Conservation (phyloP, 2,797 vertebrate genomes). For the Dallia pectoralis region DNA sequence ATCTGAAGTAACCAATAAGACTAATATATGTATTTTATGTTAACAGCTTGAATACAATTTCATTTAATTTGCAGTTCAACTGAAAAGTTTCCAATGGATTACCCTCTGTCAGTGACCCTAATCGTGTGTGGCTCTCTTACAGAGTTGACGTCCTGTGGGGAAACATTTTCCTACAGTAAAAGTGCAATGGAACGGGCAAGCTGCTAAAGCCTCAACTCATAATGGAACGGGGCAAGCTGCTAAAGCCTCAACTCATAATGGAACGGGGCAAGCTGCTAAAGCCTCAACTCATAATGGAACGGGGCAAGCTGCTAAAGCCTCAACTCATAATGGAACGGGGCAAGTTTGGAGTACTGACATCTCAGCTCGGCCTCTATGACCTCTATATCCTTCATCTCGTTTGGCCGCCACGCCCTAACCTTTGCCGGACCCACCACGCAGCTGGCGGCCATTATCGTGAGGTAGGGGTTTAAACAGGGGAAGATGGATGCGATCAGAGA, state of each 20-base stretch:
- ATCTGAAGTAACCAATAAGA: too few species aligned
- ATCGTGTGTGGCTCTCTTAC: constrained; percentile 6
- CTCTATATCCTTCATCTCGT: constrained; percentile 58
- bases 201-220: constrained; percentile 16
- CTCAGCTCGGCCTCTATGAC: constrained; percentile 61
- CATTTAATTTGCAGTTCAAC: too few species aligned
- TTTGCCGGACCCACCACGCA: constrained; percentile 63
- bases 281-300: constrained; percentile 55
- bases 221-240: constrained; percentile 65
- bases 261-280: too few species aligned
- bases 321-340: constrained; percentile 60
- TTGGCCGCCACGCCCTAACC: constrained; percentile 51
- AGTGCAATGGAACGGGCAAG: constrained; percentile 16
- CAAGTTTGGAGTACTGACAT: constrained; percentile 69
- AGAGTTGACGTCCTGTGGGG: constrained; percentile 36
- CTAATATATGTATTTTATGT: too few species aligned
- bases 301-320: too few species aligned
- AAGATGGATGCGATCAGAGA: constrained; percentile 70
- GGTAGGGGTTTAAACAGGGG: constrained; percentile 63
- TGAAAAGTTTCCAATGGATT: too few species aligned
- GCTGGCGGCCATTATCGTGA: constrained; percentile 68
- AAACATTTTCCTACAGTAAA: constrained; percentile 54
- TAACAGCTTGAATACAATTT: too few species aligned
- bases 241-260: too few species aligned
- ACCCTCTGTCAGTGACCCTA: too few species aligned